Percentiles rank a stretch among this genome's conserved stretches.
phyloP scores from a whole-genome alignment of 2,113 vertebrate species.

The Arenaria interpres region DNA sequence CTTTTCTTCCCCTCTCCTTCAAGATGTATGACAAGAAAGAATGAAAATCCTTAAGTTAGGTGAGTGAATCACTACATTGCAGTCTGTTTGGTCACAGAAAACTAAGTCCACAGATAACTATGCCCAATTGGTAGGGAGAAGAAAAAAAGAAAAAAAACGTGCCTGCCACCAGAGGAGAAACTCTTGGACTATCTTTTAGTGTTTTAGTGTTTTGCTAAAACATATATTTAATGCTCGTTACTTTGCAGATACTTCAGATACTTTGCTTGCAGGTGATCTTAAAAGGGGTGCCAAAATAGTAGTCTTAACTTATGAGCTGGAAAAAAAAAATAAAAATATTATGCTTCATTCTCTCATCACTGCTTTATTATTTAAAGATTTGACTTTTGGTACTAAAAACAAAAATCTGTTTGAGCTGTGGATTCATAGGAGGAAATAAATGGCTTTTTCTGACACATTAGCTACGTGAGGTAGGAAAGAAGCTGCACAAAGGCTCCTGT shows the following conservation, averaged over 20 bases:
- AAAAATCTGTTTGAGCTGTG: background rate
- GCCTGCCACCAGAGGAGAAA: background rate
- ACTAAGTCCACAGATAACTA: background rate
- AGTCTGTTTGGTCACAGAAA: background rate
- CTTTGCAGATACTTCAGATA: background rate
- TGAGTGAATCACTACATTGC: background rate
- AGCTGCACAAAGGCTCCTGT: background rate
- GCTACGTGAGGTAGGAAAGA: background rate
- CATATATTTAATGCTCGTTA: background rate
- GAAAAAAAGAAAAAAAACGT: background rate
- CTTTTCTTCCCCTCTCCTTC: background rate
- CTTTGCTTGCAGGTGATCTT: background rate
- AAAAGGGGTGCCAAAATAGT: background rate
- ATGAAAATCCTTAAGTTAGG: background rate
- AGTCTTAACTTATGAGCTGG: background rate
- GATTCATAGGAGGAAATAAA: background rate
- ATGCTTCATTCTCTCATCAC: background rate
- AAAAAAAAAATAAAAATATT: background rate
- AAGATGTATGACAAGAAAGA: background rate
- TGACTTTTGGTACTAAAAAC: background rate
- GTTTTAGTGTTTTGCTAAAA: background rate
- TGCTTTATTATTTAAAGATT: background rate
- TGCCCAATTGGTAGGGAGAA: background rate
- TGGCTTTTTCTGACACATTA: background rate
- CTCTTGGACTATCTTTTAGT: background rate